Evolutionary conservation across 1,140 invertebrate species (phyloP).

Genomic region (Lethocerus indicus): DNA sequence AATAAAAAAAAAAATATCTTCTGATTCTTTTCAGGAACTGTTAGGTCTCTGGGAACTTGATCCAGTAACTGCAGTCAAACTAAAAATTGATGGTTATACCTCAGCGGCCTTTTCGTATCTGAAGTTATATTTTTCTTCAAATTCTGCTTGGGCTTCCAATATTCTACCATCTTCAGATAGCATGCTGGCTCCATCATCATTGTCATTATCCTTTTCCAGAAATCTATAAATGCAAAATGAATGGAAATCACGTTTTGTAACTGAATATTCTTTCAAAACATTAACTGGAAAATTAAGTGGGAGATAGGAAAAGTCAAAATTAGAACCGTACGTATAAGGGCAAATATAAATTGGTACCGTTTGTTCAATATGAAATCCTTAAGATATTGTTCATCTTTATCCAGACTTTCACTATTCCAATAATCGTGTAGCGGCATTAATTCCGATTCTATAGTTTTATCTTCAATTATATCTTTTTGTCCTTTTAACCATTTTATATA

Average conservation of each 20-base stretch:
- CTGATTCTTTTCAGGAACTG: no score
- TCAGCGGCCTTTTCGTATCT: constrained; percentile 51
- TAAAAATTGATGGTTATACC: no score
- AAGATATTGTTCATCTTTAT: constrained; percentile 72
- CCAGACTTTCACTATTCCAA: constrained; percentile 68
- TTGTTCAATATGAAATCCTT: constrained; percentile 87
- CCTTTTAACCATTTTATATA: constrained; percentile 72
- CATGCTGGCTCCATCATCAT: constrained; percentile 48
- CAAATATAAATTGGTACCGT: no score
- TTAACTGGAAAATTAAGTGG: background rate
- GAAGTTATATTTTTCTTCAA: constrained; percentile 93
- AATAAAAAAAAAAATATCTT: no score
- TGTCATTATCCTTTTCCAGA: constrained; percentile 41
- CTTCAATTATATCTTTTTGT: constrained; percentile 42
- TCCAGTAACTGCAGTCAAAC: no score
- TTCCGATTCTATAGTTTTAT: constrained; percentile 39
- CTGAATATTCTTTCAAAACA: constrained; percentile 1
- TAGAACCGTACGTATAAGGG: constrained; percentile 10
- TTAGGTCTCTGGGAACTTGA: no score
- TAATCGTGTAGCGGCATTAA: constrained; percentile 61
- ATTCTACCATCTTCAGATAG: constrained; percentile 64
- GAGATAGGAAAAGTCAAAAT: constrained; percentile 2
- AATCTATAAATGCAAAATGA: no score
- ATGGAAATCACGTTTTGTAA: background rate
- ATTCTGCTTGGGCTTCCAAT: constrained; percentile 59